A percentile compares a stretch with the other conserved stretches of the same genome.
Evolutionary conservation across 1,140 invertebrate genomes (phyloP).

Genomic region (Drosophila punjabiensis): DNA sequence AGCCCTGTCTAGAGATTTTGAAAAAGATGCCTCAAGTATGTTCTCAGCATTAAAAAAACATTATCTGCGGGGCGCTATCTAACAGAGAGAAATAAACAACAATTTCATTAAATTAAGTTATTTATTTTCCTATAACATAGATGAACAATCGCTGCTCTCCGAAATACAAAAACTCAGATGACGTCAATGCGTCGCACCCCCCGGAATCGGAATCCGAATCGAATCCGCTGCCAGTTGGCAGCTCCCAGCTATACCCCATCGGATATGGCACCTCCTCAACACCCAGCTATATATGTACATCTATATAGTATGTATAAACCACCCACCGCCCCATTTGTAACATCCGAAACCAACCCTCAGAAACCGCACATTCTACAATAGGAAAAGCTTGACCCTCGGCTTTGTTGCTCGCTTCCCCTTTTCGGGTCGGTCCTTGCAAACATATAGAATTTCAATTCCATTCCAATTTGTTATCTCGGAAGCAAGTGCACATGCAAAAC

Average conservation of each 20-base stretch:
- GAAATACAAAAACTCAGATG: slow-evolving; percentile 19
- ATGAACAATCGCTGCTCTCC: background rate
- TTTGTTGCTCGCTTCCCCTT: slow-evolving; percentile 66
- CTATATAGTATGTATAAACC: slow-evolving; percentile 1
- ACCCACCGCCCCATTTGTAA: slow-evolving; percentile 2
- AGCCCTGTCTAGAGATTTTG: background rate
- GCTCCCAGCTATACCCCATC: slow-evolving; percentile 23
- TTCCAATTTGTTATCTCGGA: slow-evolving; percentile 73
- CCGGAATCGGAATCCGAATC: slow-evolving; percentile 27
- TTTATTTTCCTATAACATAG: background rate
- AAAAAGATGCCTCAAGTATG: background rate
- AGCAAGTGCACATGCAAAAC: slow-evolving; percentile 58
- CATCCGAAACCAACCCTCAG: slow-evolving; percentile 14
- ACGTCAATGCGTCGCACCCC: slow-evolving; percentile 54
- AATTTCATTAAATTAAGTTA: slow-evolving; percentile 13
- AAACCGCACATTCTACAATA: slow-evolving; percentile 45
- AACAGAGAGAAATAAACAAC: background rate
- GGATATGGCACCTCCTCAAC: slow-evolving; percentile 20
- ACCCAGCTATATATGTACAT: background rate
- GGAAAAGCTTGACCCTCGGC: slow-evolving; percentile 47
- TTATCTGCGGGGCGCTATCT: background rate
- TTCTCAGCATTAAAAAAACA: background rate
- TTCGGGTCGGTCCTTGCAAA: slow-evolving; percentile 31
- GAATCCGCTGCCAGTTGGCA: slow-evolving; percentile 10
- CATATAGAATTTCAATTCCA: slow-evolving; percentile 78